A percentile compares a stretch with the other conserved stretches of the same genome.
Conservation (phyloP, 2,113 vertebrate species). For the Anoplopoma fimbria region DNA sequence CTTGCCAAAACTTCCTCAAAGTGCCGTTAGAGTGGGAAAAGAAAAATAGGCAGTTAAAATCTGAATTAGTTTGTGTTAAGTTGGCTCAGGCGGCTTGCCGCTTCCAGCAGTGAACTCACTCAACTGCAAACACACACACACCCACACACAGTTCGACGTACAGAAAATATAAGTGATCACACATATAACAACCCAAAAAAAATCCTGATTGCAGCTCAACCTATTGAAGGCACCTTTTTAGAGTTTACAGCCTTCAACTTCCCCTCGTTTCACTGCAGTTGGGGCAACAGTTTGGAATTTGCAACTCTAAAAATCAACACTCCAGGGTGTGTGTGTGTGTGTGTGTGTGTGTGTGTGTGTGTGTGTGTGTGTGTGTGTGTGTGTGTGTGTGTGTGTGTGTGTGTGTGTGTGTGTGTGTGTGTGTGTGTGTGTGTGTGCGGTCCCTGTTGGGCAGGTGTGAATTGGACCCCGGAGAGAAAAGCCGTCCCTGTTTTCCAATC, state of each 20-base stretch:
- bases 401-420: conserved; percentile 31
- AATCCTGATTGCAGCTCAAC: conserved; percentile 40
- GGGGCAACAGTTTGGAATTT: conserved; percentile 61
- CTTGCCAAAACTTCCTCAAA: conserved; percentile 63
- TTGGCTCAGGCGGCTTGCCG: conserved; percentile 30
- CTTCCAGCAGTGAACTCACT: conserved; percentile 55
- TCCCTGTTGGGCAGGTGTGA: conserved; percentile 73
- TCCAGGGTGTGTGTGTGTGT: conserved; percentile 40
- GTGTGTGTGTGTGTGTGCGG: conserved; percentile 38
- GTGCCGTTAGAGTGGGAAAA: conserved; percentile 51
- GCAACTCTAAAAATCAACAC: conserved; percentile 55
- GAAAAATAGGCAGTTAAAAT: conserved; percentile 64
- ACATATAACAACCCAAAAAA: neutral
- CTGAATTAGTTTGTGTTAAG: conserved; percentile 57
- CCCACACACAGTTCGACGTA: neutral
- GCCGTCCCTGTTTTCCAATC: conserved; percentile 62
- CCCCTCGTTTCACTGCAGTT: conserved; percentile 46
- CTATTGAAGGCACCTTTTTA: conserved; percentile 21
- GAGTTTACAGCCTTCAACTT: conserved; percentile 36
- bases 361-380: conserved; percentile 49
- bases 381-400: conserved; percentile 37
- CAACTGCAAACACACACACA: conserved; percentile 21
- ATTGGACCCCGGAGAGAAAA: conserved; percentile 76
- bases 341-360: conserved; percentile 26
- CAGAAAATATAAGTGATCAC: neutral